phyloP scores from a whole-genome alignment of 2,797 vertebrate species.

The Remorina albescens region DNA sequence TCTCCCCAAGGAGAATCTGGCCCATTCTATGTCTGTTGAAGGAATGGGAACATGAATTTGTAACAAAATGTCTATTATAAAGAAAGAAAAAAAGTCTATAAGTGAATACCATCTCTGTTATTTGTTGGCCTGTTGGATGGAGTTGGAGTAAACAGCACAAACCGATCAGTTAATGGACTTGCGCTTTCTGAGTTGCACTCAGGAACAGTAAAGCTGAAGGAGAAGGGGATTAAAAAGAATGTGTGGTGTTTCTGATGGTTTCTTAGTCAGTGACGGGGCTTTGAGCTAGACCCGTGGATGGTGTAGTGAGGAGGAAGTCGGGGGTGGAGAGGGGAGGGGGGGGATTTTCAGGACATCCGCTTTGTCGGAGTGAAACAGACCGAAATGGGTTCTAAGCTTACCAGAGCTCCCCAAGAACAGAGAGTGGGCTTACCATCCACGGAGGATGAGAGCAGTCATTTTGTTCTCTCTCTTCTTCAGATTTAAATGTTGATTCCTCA shows the following conservation, averaged over 20 bases:
- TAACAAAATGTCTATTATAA: conserved; percentile 39
- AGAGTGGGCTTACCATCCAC: conserved; percentile 44
- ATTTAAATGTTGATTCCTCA: conserved; percentile 40
- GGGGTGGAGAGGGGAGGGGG: conserved; percentile 49
- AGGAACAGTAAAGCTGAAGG: conserved; percentile 53
- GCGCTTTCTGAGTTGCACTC: conserved; percentile 48
- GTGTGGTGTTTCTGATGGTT: conserved; percentile 60
- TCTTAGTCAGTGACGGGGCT: conserved; percentile 63
- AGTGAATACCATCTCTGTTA: conserved; percentile 31
- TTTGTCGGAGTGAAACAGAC: conserved; percentile 69
- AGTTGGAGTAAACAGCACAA: conserved; percentile 44
- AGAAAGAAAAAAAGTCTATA: conserved; percentile 13
- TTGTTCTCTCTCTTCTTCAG: conserved; percentile 20
- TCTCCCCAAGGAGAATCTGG: conserved; percentile 37
- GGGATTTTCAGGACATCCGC: conserved; percentile 64
- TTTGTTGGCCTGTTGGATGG: conserved; percentile 11
- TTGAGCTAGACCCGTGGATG: conserved; percentile 61
- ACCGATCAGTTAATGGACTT: conserved; percentile 46
- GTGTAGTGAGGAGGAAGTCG: conserved; percentile 48
- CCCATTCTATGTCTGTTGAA: conserved; percentile 1
- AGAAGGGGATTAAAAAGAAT: conserved; percentile 67
- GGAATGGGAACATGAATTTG: conserved; percentile 3
- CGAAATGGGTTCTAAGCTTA: conserved; percentile 63
- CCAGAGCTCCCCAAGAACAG: conserved; percentile 53
- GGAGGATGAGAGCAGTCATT: conserved; percentile 37